Evolutionary conservation across 2,797 vertebrate species (phyloP), one percentile per base, ranked within the genome.

Genomic region (Falco naumanni): DNA sequence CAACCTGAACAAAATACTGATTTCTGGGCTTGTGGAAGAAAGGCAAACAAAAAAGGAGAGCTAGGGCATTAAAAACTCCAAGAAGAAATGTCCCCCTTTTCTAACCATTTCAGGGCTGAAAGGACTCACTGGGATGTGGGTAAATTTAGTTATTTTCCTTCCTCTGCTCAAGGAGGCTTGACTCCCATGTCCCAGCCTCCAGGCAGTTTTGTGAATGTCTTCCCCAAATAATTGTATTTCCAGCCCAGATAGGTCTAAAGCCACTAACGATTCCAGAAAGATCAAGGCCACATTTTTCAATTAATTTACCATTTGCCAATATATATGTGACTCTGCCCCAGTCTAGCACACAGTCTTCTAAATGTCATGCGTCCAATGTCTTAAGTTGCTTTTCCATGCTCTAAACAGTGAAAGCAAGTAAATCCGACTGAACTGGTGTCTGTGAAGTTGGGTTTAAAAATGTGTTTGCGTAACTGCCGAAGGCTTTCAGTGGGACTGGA

Each of bases 171-270:
- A 85, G 37, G 37, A 91, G 41, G 21, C 18, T 6, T 88, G 60
- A 65, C 53, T 92, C 48, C 60, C 17, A 34, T 75, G 37, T 85
- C 45, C 64, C 48, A 92, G 0, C 10, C 21, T 84, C 28, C 59
- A 79, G 19, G 33, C 51, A 76, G 71, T 56, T 89, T 89, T 87
- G 84, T n/a, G 47, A 66, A 56, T 33, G 29, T 65, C 17, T 77
- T 92, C 13, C 68, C 69, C 15, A 87, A 82, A 93, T 79, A 96
- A 86, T 69, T 47, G 47, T 33, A 26, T 76, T 88, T 94, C 63
- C 39, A 66, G 48, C 33, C 60, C 69, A 66, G 56, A 48, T 29
- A 87, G 50, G 65, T 87, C n/a, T 81, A 63, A 88, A 95, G 65
- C 15, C 39, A 16, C 74, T 59, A 59, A 70, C 51, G 48, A 86